Evolutionary conservation across 2,113 vertebrate species (phyloP).

Genomic region (Petroica traversi): DNA sequence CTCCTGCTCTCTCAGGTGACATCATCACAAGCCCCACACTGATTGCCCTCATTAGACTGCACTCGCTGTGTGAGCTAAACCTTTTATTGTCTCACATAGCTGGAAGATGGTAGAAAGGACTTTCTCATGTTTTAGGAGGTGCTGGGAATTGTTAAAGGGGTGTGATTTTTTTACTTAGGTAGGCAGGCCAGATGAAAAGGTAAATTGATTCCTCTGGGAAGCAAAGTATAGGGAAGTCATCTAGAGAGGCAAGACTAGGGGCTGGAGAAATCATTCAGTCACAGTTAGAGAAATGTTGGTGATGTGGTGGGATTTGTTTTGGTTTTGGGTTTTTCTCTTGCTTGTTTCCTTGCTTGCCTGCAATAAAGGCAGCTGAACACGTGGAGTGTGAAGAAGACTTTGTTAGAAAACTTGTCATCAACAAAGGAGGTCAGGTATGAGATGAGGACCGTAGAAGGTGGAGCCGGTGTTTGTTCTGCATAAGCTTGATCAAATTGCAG

Average conservation of each 20-base stretch:
- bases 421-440: not conserved
- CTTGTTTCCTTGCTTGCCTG: not conserved
- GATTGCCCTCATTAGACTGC: not conserved
- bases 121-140: not conserved
- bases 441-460: not conserved
- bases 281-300: not conserved
- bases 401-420: not conserved
- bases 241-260: not conserved
- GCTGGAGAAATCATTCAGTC: not conserved
- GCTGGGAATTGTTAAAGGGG: not conserved
- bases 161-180: not conserved
- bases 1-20: not conserved
- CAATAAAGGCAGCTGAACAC: not conserved
- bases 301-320: not conserved
- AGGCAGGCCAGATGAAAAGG: not conserved
- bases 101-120: not conserved
- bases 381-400: not conserved
- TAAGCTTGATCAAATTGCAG: not conserved
- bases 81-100: not conserved
- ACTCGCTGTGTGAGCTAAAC: not conserved
- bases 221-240: not conserved
- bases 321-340: not conserved
- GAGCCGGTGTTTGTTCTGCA: not conserved
- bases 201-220: not conserved
- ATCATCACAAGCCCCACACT: not conserved